Evolutionary conservation across 92 coral and sea anemone species (phyloP).

Genomic region (Siderastrea radians): DNA sequence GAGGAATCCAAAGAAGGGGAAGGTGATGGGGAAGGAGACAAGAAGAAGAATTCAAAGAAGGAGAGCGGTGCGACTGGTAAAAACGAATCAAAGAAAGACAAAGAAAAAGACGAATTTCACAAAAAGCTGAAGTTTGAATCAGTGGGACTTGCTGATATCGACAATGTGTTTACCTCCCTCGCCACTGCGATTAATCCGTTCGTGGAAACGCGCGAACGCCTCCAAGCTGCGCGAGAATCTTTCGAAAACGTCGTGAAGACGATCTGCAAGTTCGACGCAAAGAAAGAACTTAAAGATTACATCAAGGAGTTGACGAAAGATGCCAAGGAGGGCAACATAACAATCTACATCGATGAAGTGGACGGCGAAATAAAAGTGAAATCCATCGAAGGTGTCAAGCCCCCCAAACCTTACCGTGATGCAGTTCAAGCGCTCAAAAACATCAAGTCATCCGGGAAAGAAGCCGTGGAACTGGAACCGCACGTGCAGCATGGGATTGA

Average conservation of each 20-base stretch:
- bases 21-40: background rate
- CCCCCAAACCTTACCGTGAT: conserved; percentile 85
- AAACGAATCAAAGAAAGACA: conserved; percentile 37
- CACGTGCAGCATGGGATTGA: conserved; percentile 75
- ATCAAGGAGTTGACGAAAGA: conserved; percentile 79
- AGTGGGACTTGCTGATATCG: conserved; percentile 80
- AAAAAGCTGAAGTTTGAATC: conserved; percentile 75
- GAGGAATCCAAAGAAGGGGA: conserved; percentile 23
- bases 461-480: conserved; percentile 73
- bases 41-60: conserved; percentile 23
- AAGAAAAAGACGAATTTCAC: conserved; percentile 69
- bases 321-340: conserved; percentile 83
- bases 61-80: conserved; percentile 6
- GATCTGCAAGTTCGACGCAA: conserved; percentile 66
- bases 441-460: conserved; percentile 66
- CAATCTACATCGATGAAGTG: conserved; percentile 72
- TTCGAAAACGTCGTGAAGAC: conserved; percentile 73
- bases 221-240: conserved; percentile 82
- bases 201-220: conserved; percentile 69
- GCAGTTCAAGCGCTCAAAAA: conserved; percentile 81
- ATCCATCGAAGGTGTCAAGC: conserved; percentile 78
- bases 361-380: conserved; percentile 74
- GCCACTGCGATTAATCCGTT: conserved; percentile 73
- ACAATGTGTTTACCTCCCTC: conserved; percentile 72
- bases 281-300: conserved; percentile 79